These are phyloP conservation scores for Noctua comes DNA, from an alignment of 2,888 invertebrate species.

Conservation along the genomic window DNA sequence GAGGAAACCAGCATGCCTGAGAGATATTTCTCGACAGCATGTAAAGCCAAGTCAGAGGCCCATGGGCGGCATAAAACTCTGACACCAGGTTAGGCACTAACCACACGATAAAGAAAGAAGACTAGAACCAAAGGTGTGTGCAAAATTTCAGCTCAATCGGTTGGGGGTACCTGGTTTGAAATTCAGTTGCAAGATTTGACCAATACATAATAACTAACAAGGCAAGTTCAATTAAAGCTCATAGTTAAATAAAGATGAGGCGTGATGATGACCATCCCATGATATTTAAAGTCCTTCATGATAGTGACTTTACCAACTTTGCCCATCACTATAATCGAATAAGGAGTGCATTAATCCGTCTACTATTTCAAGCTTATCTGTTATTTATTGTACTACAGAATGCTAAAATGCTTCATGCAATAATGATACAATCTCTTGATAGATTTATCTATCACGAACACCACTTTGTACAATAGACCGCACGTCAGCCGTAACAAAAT, in stretches of 20 bases:
- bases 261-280: no score
- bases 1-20: no score
- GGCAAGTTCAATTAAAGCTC: no score
- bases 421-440: background rate
- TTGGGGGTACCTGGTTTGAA: no score
- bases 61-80: no score
- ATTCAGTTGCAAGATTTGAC: background rate
- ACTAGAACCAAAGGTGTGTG: no score
- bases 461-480: background rate
- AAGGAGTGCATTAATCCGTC: background rate
- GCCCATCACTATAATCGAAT: background rate
- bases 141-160: background rate
- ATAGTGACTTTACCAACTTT: background rate
- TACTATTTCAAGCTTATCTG: background rate
- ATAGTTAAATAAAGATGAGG: no score
- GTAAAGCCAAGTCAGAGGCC: no score
- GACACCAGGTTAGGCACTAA: no score
- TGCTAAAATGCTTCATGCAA: background rate
- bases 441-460: conserved; percentile 17
- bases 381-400: background rate
- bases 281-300: background rate
- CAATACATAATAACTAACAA: background rate
- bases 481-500: background rate
- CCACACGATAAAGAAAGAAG: no score
- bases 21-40: no score